Evolutionary conservation across 37 sponge, comb jelly and placozoan genomes (phyloP).

Genomic region (Petrosia ficiformis): DNA sequence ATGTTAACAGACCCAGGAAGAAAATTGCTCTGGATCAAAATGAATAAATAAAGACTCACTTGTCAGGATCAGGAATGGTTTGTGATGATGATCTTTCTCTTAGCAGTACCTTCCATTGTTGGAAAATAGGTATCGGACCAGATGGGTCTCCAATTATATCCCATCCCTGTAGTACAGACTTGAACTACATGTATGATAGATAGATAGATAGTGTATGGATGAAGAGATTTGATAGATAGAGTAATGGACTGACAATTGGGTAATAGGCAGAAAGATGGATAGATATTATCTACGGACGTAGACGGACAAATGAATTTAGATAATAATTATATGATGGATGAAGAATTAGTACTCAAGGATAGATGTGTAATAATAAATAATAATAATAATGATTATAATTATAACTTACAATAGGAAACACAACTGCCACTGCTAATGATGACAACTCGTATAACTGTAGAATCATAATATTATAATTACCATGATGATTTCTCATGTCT

Average conservation of each 20-base stretch:
- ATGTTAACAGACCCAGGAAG: too few relatives aligned
- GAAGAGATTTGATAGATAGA: too few relatives aligned
- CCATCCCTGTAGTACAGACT: slow-evolving; percentile 44
- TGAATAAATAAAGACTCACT: slow-evolving; percentile 19
- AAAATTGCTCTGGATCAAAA: too few relatives aligned
- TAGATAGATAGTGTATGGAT: too few relatives aligned
- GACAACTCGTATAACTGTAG: slow-evolving; percentile 57
- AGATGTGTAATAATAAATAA: neutral
- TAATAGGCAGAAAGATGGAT: too few relatives aligned
- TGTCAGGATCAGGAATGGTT: slow-evolving; percentile 43
- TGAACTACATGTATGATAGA: too few relatives aligned
- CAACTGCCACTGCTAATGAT: slow-evolving; percentile 71
- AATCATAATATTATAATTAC: slow-evolving; percentile 2
- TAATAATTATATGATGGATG: neutral
- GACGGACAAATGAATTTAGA: too few relatives aligned
- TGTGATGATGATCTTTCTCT: slow-evolving; percentile 15
- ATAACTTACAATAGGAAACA: slow-evolving; percentile 62
- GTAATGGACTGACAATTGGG: too few relatives aligned
- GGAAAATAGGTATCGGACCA: slow-evolving; percentile 5
- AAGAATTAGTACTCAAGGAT: too few relatives aligned
- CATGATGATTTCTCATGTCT: neutral
- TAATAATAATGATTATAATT: neutral
- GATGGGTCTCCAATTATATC: slow-evolving; percentile 37
- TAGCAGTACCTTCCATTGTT: slow-evolving; percentile 51
- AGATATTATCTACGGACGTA: too few relatives aligned